A percentile compares a stretch with the other conserved stretches of the same genome.
Evolutionary conservation across 2,113 vertebrate genomes (phyloP).

Genomic region (Forbesichthys papilliferus): DNA sequence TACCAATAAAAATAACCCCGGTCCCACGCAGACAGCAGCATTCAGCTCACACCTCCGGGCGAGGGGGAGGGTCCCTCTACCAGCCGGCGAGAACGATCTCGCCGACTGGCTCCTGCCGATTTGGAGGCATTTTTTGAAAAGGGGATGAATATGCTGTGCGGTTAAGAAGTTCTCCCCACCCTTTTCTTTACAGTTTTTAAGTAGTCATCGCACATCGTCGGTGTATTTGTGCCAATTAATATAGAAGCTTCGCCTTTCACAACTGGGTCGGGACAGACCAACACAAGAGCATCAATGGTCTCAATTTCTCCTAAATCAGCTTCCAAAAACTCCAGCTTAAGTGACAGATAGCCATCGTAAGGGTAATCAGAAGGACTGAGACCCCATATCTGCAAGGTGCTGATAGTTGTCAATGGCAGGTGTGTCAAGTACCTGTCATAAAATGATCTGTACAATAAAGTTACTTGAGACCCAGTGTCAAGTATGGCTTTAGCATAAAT

Average conservation of each 20-base stretch:
- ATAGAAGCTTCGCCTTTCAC: not conserved
- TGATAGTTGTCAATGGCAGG: slow-evolving; percentile 21
- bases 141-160: slow-evolving; percentile 1
- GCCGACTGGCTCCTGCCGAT: not conserved
- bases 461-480: slow-evolving; percentile 34
- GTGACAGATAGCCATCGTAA: slow-evolving; percentile 31
- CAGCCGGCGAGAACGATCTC: not conserved
- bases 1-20: too few relatives aligned
- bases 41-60: too few relatives aligned
- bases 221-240: slow-evolving; percentile 25
- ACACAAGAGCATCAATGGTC: slow-evolving; percentile 5
- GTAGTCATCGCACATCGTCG: not conserved
- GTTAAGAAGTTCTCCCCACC: slow-evolving; percentile 10
- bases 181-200: slow-evolving; percentile 7
- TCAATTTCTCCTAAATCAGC: slow-evolving; percentile 14
- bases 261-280: slow-evolving; percentile 23
- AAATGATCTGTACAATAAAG: slow-evolving; percentile 28
- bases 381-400: slow-evolving; percentile 35
- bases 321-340: slow-evolving; percentile 27
- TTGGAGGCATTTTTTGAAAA: not conserved
- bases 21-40: too few relatives aligned
- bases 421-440: slow-evolving; percentile 37
- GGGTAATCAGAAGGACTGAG: slow-evolving; percentile 16
- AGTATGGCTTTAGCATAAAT: slow-evolving; percentile 36
- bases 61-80: too few relatives aligned